Conservation (phyloP, 2,888 invertebrate species). For the Tuta absoluta region DNA sequence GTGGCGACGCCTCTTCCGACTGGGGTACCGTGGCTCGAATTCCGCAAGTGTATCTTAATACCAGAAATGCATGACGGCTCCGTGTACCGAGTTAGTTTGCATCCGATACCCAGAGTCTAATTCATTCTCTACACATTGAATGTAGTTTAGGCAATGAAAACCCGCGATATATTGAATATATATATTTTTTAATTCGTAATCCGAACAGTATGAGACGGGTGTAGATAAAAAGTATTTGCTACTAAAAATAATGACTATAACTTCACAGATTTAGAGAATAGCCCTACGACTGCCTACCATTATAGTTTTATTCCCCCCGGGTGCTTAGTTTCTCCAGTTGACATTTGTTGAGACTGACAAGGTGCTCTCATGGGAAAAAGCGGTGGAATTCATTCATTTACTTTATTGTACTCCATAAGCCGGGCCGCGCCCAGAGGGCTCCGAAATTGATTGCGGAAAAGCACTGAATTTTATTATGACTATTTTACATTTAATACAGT, state of each 20-base stretch:
- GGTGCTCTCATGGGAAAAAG: slow-evolving; percentile 22
- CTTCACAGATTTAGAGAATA: neutral
- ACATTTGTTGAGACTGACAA: slow-evolving; percentile 30
- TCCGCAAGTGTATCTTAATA: no score
- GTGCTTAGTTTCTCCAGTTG: slow-evolving; percentile 27
- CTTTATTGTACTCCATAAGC: slow-evolving; percentile 29
- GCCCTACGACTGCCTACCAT: slow-evolving; percentile 15
- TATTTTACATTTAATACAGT: slow-evolving; percentile 14
- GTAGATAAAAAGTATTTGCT: no score
- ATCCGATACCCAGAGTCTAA: no score
- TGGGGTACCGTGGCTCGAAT: no score
- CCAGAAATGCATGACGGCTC: no score
- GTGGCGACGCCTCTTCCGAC: no score
- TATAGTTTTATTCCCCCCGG: slow-evolving; percentile 26
- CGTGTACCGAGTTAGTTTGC: no score
- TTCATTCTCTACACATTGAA: no score
- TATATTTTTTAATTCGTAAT: no score
- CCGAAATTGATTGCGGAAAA: slow-evolving; percentile 28
- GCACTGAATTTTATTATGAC: slow-evolving; percentile 16
- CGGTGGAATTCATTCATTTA: slow-evolving; percentile 30
- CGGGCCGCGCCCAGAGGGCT: slow-evolving; percentile 17
- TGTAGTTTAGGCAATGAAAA: no score
- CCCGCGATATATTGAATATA: no score
- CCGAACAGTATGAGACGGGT: no score
- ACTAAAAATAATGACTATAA: neutral